Percentiles rank a stretch among this genome's conserved stretches.
Conservation (phyloP, 2,113 vertebrate genomes). For the Ceyx melanurus region DNA sequence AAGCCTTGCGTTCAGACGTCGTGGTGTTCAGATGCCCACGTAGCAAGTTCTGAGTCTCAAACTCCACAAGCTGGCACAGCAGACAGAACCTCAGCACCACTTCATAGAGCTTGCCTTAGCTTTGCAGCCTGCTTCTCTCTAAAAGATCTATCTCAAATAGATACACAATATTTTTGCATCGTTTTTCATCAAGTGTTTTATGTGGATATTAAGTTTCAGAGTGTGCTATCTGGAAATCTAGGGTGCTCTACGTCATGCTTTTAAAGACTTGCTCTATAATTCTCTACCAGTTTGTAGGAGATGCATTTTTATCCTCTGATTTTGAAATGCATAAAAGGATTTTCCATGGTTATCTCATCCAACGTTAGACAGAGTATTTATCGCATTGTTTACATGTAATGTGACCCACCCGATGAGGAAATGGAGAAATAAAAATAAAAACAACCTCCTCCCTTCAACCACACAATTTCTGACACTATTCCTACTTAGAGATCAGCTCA, state of each 20-base stretch:
- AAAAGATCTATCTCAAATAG: not conserved
- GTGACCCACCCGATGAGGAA: not conserved
- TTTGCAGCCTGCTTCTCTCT: not conserved
- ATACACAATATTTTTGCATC: not conserved
- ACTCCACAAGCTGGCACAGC: not conserved
- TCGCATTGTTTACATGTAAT: conserved; percentile 7
- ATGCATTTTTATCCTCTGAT: conserved; percentile 5
- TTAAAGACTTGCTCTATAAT: not conserved
- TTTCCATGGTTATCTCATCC: not conserved
- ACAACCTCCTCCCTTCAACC: not conserved
- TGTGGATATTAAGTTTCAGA: conserved; percentile 4
- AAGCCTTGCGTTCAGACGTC: accelerated
- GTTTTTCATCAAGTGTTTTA: conserved; percentile 25
- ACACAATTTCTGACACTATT: conserved; percentile 1
- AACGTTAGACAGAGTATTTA: not conserved
- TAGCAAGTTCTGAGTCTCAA: not conserved
- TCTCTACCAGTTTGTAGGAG: not conserved
- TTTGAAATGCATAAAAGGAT: not conserved
- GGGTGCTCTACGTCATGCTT: not conserved
- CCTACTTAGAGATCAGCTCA: not conserved
- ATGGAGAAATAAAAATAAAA: conserved; percentile 10
- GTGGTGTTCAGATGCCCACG: not conserved
- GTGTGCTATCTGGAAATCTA: conserved; percentile 4
- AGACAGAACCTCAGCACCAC: not conserved
- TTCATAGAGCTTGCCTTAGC: not conserved